Evolutionary conservation across 2,113 vertebrate genomes (phyloP), one percentile per base, ranked within the genome.

Genomic region (Tenrec ecaudatus): DNA sequence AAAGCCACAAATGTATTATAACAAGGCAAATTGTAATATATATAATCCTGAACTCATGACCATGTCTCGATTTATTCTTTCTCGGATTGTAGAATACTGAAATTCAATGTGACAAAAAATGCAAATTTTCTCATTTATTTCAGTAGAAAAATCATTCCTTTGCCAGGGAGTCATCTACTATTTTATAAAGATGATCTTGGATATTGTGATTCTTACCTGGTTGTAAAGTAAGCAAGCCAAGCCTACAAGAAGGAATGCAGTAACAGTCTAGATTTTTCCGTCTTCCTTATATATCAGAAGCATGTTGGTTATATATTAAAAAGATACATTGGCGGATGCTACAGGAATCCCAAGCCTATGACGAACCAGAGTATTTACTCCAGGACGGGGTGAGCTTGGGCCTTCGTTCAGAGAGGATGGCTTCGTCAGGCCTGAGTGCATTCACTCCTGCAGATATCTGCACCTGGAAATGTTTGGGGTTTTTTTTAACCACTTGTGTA

Each of bases 1-100:
- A 97, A 98, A 98, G 97, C 98, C 97, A 98, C 98, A 98, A 98
- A 98, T 99, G 98, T 99, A 99, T 98, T 99, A 98, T 99, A 99
- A 98, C 97, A 98, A 98, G 98, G 98, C 98, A 99, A 98, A 99
- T 98, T 99, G 99, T 99, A 99, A 99, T 99, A 99, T 99, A 98
- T 97, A 97, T 98, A 98, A 98, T 97, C 98, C 97, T 99, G 98
- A 99, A 99, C 98, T 98, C 98, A 98, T 99, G 98, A 98, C 97
- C 98, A 95, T 98, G 98, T 99, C 98, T 99, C 97, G 92, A 98
- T 98, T 98, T 98, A 97, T 98, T 98, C 98, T 97, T 96, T 75
- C 25, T 98, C 99, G 97, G 97, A 98, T 98, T 99, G 98, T 98
- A 98, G 98, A 99, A 98, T 99, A 98, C 98, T 99, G 98, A 99